phyloP scores from a whole-genome alignment of 2,888 invertebrate species.

The Strigamia crassipes region DNA sequence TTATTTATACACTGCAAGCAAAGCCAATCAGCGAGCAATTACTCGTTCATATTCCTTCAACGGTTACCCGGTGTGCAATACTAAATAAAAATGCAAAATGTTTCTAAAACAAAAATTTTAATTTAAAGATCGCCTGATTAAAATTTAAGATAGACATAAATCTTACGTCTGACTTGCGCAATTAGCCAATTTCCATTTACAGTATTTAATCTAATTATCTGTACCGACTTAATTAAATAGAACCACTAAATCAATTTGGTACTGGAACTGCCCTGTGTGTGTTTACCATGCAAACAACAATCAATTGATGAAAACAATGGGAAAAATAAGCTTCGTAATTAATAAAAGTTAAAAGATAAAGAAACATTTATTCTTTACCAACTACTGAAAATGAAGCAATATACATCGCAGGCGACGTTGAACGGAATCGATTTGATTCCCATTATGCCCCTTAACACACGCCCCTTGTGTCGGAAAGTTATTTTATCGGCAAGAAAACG shows the following conservation, averaged over 20 bases:
- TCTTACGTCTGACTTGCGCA: not conserved
- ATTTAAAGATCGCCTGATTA: no score
- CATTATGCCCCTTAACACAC: not conserved
- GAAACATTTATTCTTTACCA: not conserved
- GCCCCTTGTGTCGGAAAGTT: not conserved
- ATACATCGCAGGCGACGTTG: not conserved
- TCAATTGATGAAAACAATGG: not conserved
- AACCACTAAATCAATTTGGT: not conserved
- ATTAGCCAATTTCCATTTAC: not conserved
- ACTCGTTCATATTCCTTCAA: no score
- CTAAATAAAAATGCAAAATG: no score
- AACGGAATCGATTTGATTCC: conserved; percentile 13
- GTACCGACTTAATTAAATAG: not conserved
- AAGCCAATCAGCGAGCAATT: no score
- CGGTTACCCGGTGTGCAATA: no score
- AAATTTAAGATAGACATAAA: no score
- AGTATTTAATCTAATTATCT: not conserved
- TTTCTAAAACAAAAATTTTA: no score
- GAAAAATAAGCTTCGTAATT: not conserved
- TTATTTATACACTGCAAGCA: no score
- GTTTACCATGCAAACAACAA: not conserved
- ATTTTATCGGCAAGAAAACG: not conserved
- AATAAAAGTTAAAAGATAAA: not conserved
- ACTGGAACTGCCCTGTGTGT: not conserved
- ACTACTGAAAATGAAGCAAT: not conserved